Base-by-base conservation (phyloP, 2,113 vertebrate genomes). In the Ardeotis arabs region DNA sequence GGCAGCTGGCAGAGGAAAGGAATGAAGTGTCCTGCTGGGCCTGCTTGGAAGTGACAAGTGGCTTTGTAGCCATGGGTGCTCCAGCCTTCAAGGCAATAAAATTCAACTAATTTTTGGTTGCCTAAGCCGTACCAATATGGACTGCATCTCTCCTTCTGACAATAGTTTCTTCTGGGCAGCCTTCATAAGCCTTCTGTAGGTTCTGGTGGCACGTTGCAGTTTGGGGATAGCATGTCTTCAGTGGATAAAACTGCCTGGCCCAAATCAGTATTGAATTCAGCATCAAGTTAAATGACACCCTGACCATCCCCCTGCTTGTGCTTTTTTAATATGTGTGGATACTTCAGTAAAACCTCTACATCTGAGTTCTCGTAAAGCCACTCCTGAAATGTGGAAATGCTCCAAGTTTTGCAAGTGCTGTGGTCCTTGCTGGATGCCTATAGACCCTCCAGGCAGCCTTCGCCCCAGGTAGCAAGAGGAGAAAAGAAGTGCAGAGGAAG, bases 381-480 rank as follows among this genome's bases (percentile, higher is more conserved):
- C 35, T 60, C 63, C 70, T n/a, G 63, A 49, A 69, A 47, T 11
- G 41, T 64, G 56, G 39, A 31, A 60, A 27, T 12, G 49, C 49
- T 52, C 18, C 13, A 28, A 9, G 25, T 50, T 90, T 84, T 82
- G 66, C 23, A 27, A 10, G 31, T 35, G 41, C 58, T 75, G 39
- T 35, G 64, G 39, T 37, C 12, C 28, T 60, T 41, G 35, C 59
- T 90, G 49, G 8, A 1, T 47, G 41, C 14, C 45, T 17, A 1
- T 7, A 21, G 39, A 10, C 17, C 17, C n/a, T 35, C 12, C 2
- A 1, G 52, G 20, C 66, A 77, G 47, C 33, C 67, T 75, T 64
- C 76, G 14, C 15, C 39, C 21, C 0, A 0, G 1, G 21, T 1
- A 79, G 49, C 15, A 29, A 47, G 37, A 39, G 39, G 44, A 76